Evolutionary conservation across 2,113 vertebrate genomes (phyloP).

Genomic region (Xiphophorus hellerii): DNA sequence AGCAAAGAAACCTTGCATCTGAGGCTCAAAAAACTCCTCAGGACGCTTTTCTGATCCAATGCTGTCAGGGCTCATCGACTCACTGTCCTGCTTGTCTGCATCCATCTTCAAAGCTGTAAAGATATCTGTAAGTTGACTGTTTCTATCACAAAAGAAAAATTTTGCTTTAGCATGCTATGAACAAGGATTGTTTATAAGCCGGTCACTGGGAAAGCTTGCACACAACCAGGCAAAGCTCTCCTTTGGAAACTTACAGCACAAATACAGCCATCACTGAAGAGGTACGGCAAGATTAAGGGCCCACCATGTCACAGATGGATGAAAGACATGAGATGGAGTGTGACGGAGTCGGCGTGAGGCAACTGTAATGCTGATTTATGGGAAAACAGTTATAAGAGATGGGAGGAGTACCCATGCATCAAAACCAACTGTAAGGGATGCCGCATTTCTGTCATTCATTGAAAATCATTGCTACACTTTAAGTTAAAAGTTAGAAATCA

Average conservation of each 20-base stretch:
- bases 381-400: slow-evolving; percentile 68
- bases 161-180: slow-evolving; percentile 62
- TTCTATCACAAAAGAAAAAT: slow-evolving; percentile 58
- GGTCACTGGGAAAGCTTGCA: slow-evolving; percentile 66
- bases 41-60: slow-evolving; percentile 75
- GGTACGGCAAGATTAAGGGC: slow-evolving; percentile 67
- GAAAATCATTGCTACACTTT: neutral
- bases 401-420: slow-evolving; percentile 63
- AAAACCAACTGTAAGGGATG: slow-evolving; percentile 30
- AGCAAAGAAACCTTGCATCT: slow-evolving; percentile 71
- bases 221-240: slow-evolving; percentile 79
- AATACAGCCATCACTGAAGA: slow-evolving; percentile 72
- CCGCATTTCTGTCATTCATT: slow-evolving; percentile 66
- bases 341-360: slow-evolving; percentile 74
- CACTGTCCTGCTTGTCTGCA: slow-evolving; percentile 83
- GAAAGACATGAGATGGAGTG: slow-evolving; percentile 71
- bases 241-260: slow-evolving; percentile 75
- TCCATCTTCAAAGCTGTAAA: slow-evolving; percentile 99
- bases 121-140: slow-evolving; percentile 93
- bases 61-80: slow-evolving; percentile 79
- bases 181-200: slow-evolving; percentile 42
- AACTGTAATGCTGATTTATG: slow-evolving; percentile 71
- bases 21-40: slow-evolving; percentile 73
- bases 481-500: neutral
- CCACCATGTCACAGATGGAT: slow-evolving; percentile 77